Evolutionary conservation across 2,888 invertebrate genomes (phyloP), one percentile per base, ranked within the genome.

Genomic region (Trachelus troglodyta): DNA sequence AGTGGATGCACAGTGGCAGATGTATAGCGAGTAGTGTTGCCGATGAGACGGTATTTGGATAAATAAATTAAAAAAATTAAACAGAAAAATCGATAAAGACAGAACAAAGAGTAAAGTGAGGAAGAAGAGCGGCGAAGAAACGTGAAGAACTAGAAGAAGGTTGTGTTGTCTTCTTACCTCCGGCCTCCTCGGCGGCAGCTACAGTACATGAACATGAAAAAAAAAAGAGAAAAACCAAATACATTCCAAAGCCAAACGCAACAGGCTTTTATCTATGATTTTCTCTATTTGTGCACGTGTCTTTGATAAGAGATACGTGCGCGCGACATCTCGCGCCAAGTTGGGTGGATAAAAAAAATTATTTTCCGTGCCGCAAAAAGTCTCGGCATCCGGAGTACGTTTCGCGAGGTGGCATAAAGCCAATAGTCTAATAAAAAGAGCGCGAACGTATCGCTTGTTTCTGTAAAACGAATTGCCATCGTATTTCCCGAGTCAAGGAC

Each of bases 101-200:
- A 23, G 15, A 71, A 31, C 31, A 71, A 0, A 34, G 71, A 71
- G 71, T 31, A 23, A 69, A 31, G 35, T 4, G 23, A 23, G 15
- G 33, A 9, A 11, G 31, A 6, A 6, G 15, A 15, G 40, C 40
- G 33, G 23, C 71, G 15, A 12, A 31, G 71, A 30, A 71, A 33
- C 15, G 15, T 33, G 71, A 33, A 71, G 71, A 71, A 31, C 6
- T 9, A 31, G 71, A 34, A 79, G 34, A 75, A 71, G 81, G 78
- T 81, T 81, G 81, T 84, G 84, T 83, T 83, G 83, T 82, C 81
- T 75, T 89, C 96, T 94, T 95, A 97, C 97, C 96, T 97, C 97
- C 91, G 97, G 97, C 94, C 96, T 96, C 94, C 96, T 94, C 92
- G 96, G 96, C 92, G 96, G 96, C 94, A 95, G 94, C 96, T 96